Evolutionary conservation across 2,113 vertebrate species (phyloP), one percentile per base, ranked within the genome.

Genomic region (Psittacus erithacus): DNA sequence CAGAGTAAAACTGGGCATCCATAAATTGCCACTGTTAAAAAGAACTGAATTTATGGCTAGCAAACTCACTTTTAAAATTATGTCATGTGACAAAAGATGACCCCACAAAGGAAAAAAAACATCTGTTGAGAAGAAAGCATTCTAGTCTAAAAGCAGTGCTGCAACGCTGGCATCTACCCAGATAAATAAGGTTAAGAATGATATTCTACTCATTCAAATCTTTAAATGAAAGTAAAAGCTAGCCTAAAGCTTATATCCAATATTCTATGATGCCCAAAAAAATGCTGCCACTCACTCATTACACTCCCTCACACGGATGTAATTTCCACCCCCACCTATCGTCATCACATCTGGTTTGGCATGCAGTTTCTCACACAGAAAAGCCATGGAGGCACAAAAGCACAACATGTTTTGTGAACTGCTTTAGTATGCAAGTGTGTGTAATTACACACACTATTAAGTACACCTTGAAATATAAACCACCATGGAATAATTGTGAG

Each of bases 301-400:
- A 92, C 85, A 90, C 92, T 97, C 95, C 93, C 83, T 97, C 96
- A 95, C 64, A 93, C 47, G 22, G 93, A 96, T 93, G 92, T 84
- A 96, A 96, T 96, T 96, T 97, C 96, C 92, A 65, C 93, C 96
- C 95, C 95, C 96, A 92, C 31, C 67, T 94, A 86, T 82, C 92
- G 49, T 96, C 95, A 97, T 95, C 92, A 95, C 90, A 97, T 90
- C 96, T 97, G 96, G 92, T 71, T 95, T 73, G 29, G 43, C 84
- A 86, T 65, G 64, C 93, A 87, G 57, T n/a, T 91, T 68, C 57
- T 59, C 75, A 88, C 43, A 79, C 44, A 91, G 78, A 90, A 76
- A 46, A 17, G 17, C 17, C 38, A 43, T 1, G 19, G 46, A 90
- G 68, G 78, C 77, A 88, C 63, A 63, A 90, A 93, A 88, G 59